Evolutionary conservation across 2,888 invertebrate species (phyloP).

Genomic region (Marasmarcha lunaedactyla): DNA sequence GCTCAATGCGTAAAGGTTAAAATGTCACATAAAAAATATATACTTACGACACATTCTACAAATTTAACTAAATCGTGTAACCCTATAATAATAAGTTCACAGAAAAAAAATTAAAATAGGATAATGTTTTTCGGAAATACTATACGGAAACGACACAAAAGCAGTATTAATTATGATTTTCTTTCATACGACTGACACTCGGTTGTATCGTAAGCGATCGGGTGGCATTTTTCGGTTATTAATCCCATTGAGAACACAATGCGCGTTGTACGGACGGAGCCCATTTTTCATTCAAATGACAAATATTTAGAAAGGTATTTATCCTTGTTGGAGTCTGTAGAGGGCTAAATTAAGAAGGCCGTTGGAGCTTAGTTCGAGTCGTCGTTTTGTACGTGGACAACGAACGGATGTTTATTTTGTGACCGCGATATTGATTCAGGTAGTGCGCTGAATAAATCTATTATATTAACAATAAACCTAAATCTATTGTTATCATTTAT

Average conservation of each 20-base stretch:
- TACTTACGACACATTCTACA: not conserved
- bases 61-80: no score
- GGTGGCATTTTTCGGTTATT: slow-evolving; percentile 58
- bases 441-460: slow-evolving; percentile 57
- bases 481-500: slow-evolving; percentile 37
- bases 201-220: slow-evolving; percentile 39
- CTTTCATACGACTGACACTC: slow-evolving; percentile 30
- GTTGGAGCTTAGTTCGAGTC: slow-evolving; percentile 31
- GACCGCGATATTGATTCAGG: slow-evolving; percentile 57
- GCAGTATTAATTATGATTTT: slow-evolving; percentile 41
- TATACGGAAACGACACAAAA: slow-evolving; percentile 29
- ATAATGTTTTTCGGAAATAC: not conserved
- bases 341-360: slow-evolving; percentile 49
- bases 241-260: slow-evolving; percentile 60
- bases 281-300: slow-evolving; percentile 65
- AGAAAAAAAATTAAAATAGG: not conserved
- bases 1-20: slow-evolving; percentile 35
- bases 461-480: slow-evolving; percentile 41
- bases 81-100: no score
- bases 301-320: slow-evolving; percentile 69
- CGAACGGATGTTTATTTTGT: slow-evolving; percentile 56
- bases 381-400: slow-evolving; percentile 39
- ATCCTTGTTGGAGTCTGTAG: slow-evolving; percentile 46
- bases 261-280: slow-evolving; percentile 36
- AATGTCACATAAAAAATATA: slow-evolving; percentile 13